Evolutionary conservation across 2,888 invertebrate genomes (phyloP).

Genomic region (Epinotia demarniana): DNA sequence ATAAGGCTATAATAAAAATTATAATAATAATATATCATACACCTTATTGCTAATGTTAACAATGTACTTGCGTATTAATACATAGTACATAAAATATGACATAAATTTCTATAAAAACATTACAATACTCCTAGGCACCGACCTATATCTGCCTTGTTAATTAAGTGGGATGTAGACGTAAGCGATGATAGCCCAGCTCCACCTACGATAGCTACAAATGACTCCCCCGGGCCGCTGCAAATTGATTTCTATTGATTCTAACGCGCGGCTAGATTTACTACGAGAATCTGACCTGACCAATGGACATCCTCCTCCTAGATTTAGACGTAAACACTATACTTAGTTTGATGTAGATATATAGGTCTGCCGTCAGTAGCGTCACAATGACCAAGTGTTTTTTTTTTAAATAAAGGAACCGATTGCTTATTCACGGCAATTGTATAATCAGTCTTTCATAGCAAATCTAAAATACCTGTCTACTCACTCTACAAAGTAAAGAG

Average conservation of each 20-base stretch:
- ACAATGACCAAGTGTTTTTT: constrained; percentile 26
- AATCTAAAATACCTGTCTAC: constrained; percentile 45
- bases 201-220: constrained; percentile 54
- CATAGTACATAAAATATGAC: too few species aligned
- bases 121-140: not conserved
- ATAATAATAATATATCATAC: too few species aligned
- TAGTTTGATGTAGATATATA: not conserved
- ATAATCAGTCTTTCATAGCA: constrained; percentile 44
- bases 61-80: too few species aligned
- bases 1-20: too few species aligned
- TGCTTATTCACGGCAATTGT: constrained; percentile 39
- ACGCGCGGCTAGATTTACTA: constrained; percentile 76
- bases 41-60: too few species aligned
- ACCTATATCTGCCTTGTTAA: constrained; percentile 7
- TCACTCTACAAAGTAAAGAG: constrained; percentile 50
- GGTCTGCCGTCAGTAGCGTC: constrained; percentile 30
- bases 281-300: constrained; percentile 54
- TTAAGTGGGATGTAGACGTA: not conserved
- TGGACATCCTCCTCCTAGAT: constrained; percentile 52
- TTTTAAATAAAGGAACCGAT: constrained; percentile 50
- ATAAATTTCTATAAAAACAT: too few species aligned
- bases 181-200: constrained; percentile 20
- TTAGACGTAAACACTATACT: not conserved
- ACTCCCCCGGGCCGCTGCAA: constrained; percentile 70
- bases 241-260: constrained; percentile 83